Evolutionary conservation across 2,888 invertebrate genomes (phyloP).

Genomic region (Leucania comma): DNA sequence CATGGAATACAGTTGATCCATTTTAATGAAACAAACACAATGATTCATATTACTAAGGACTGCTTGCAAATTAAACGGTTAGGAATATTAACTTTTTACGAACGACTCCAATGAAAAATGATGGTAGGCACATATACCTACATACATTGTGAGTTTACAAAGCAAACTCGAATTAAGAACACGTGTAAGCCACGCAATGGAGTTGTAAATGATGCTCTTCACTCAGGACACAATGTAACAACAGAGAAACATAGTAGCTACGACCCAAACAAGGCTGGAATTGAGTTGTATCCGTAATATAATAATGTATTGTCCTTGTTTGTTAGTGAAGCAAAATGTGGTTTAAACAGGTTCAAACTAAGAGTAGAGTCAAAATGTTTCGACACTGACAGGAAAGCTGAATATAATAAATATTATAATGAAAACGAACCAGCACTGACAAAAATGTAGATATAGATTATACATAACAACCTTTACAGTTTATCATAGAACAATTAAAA

Average conservation of each 20-base stretch:
- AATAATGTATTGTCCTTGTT: slow-evolving; percentile 68
- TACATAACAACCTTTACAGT: slow-evolving; percentile 20
- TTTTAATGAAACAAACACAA: slow-evolving; percentile 61
- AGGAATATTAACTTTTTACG: slow-evolving; percentile 55
- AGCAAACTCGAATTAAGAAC: slow-evolving; percentile 37
- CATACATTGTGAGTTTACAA: slow-evolving; percentile 42
- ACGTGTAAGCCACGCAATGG: slow-evolving; percentile 44
- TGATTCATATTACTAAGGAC: slow-evolving; percentile 53
- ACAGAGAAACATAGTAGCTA: slow-evolving; percentile 29
- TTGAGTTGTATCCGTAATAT: slow-evolving; percentile 61
- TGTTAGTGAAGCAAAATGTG: slow-evolving; percentile 52
- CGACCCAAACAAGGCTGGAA: slow-evolving; percentile 51
- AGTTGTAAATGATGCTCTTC: slow-evolving; percentile 33
- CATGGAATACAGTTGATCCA: slow-evolving; percentile 47
- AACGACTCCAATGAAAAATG: slow-evolving; percentile 25
- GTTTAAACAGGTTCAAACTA: slow-evolving; percentile 52
- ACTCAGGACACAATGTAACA: slow-evolving; percentile 26
- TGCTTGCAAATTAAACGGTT: slow-evolving; percentile 59
- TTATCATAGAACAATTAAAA: slow-evolving; percentile 18
- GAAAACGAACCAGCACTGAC: neutral
- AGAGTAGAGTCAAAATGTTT: slow-evolving; percentile 27
- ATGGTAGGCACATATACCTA: slow-evolving; percentile 32
- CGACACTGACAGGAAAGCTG: slow-evolving; percentile 13
- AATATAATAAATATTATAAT: slow-evolving; percentile 1
- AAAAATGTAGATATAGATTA: neutral